These are phyloP conservation scores for Drosophila nr. perissopoda DNA, from an alignment of 2,888 invertebrate genomes.

Conservation along the genomic window DNA sequence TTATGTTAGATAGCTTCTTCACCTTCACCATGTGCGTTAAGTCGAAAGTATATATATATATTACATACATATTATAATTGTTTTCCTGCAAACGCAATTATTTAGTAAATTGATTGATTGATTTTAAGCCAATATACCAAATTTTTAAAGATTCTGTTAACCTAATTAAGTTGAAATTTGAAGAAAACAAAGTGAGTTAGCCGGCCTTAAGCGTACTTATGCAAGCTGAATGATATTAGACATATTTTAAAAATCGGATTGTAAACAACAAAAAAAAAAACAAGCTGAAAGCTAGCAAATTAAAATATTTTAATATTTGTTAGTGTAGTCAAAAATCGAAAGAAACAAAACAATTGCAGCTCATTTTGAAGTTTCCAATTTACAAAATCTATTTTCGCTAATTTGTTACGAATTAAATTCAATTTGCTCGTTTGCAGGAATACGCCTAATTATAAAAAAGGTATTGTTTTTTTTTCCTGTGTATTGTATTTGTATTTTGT, in stretches of 20 bases:
- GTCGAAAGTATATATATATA: slow-evolving; percentile 58
- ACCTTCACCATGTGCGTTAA: slow-evolving; percentile 63
- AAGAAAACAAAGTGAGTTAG: background rate
- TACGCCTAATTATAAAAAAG: slow-evolving; percentile 31
- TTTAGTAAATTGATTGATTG: slow-evolving; percentile 8
- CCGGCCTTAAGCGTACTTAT: slow-evolving; percentile 9
- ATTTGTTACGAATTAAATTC: slow-evolving; percentile 2
- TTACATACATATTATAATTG: slow-evolving; percentile 3
- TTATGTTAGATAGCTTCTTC: slow-evolving; percentile 57
- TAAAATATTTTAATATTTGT: background rate
- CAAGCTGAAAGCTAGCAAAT: background rate
- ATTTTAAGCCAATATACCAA: slow-evolving; percentile 12
- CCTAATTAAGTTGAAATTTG: background rate
- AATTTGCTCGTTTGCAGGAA: slow-evolving; percentile 27
- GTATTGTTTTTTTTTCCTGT: slow-evolving; percentile 57
- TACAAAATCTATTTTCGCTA: background rate
- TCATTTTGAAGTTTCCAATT: background rate
- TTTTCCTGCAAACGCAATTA: slow-evolving; percentile 32
- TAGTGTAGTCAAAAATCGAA: too few species aligned
- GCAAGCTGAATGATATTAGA: background rate
- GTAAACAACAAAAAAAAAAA: background rate
- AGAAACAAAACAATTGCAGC: too few species aligned
- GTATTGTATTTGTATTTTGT: slow-evolving; percentile 65
- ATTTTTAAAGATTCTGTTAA: slow-evolving; percentile 3
- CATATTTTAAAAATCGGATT: background rate